Evolutionary conservation across 2,113 vertebrate species (phyloP).

Genomic region (Arenaria interpres): DNA sequence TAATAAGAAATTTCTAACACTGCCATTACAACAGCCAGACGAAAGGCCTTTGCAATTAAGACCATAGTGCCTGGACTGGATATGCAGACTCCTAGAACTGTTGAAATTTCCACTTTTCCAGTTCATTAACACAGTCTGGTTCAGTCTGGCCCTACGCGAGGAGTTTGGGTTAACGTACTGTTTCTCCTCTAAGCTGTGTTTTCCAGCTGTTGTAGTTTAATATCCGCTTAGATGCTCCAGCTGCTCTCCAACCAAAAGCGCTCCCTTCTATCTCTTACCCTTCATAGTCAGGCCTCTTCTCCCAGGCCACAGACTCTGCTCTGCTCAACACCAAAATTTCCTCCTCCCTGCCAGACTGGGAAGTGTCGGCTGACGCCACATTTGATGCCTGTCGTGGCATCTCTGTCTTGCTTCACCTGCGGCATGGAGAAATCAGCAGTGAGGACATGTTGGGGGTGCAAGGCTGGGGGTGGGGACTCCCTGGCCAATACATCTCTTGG

Average conservation of each 20-base stretch:
- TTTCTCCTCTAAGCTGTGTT: neutral
- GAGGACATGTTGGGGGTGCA: neutral
- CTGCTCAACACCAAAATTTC: neutral
- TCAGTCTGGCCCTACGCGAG: neutral
- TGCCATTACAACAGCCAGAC: neutral
- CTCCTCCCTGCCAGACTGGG: neutral
- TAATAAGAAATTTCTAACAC: neutral
- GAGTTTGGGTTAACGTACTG: neutral
- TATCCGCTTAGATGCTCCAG: neutral
- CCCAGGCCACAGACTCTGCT: neutral
- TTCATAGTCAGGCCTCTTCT: neutral
- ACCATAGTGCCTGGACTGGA: neutral
- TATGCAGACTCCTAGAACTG: neutral
- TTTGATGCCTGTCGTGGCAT: neutral
- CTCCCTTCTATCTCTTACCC: neutral
- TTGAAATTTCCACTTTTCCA: neutral
- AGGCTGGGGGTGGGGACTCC: neutral
- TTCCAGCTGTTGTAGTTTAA: neutral
- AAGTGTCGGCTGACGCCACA: neutral
- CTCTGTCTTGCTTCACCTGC: neutral
- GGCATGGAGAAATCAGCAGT: neutral
- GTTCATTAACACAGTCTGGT: neutral
- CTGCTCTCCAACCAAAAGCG: neutral
- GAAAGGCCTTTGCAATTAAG: neutral
- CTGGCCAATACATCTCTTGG: neutral